Base-by-base conservation (phyloP, 2,113 vertebrate genomes). In the Falco punctatus region DNA sequence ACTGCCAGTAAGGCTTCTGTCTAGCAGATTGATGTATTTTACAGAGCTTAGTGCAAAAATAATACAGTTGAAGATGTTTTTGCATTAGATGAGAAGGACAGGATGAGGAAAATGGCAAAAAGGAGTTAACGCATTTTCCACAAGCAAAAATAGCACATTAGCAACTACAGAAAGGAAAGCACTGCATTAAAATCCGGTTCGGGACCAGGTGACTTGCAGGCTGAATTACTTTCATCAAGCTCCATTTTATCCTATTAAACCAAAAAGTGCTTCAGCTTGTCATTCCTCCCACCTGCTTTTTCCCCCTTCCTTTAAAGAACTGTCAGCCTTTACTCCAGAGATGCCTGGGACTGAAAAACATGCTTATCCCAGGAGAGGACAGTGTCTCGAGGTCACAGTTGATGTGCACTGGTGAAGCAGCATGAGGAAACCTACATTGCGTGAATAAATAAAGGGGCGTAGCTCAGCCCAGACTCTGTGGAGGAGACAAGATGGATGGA, bases 311-410 rank as follows among this genome's bases (percentile, higher is more conserved):
- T 91, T 72, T 49, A 78, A 89, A 94, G 73, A 97, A 58, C 95
- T 97, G 96, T 97, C 97, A 97, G 79, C 69, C 80, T 88, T 94
- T 92, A 69, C 80, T 96, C 92, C 66, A 92, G 95, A 96, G 94
- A 88, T 92, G 96, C 78, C 95, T 91, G 70, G 64, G 55, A 69
- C 90, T 90, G 81, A 42, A 88, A 94, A 96, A 96, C 88, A 93
- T 73, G 73, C 66, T 92, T n/a, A 73, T 97, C 96, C 96, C 97
- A 91, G 88, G 97, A 98, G 97, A 95, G 86, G 86, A 82, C 0
- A 28, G 93, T 88, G 95, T 96, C 97, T 97, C 18, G 6, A 90
- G 95, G 97, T 96, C 96, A 79, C 96, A 96, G 92, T 30, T 94
- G 96, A 97, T 84, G 94, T 97, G 94, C 90, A 80, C 91, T 93